Conservation (phyloP, 92 coral and sea anemone genomes). For the Phenganax subtilis region DNA sequence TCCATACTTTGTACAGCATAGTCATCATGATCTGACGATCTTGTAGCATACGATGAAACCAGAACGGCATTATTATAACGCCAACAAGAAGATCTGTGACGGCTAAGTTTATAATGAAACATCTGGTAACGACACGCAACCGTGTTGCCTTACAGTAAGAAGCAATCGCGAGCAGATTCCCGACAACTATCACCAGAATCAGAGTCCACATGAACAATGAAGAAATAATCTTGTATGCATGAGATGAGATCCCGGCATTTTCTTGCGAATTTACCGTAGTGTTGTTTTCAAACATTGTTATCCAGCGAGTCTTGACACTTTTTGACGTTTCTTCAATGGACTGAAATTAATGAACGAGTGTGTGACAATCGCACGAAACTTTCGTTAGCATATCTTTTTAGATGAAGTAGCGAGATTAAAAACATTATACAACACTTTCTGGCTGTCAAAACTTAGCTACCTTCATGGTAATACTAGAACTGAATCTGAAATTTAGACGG, state of each 20-base stretch:
- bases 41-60: conserved; percentile 29
- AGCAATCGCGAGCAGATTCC: conserved; percentile 22
- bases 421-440: conserved; percentile 1
- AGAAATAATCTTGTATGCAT: conserved; percentile 17
- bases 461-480: no score
- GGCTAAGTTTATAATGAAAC: conserved; percentile 20
- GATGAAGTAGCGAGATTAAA: conserved; percentile 11
- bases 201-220: conserved; percentile 30
- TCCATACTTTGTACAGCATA: conserved; percentile 10
- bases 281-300: conserved; percentile 6
- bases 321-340: not conserved
- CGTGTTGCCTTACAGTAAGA: conserved; percentile 24
- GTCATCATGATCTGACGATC: not conserved
- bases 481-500: no score
- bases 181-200: conserved; percentile 8
- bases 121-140: conserved; percentile 22
- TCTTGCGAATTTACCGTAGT: not conserved
- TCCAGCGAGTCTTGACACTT: not conserved
- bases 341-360: conserved; percentile 11
- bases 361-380: conserved; percentile 5
- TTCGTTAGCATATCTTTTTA: not conserved
- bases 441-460: not conserved
- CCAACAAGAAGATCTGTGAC: conserved; percentile 32
- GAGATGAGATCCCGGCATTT: not conserved
- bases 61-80: conserved; percentile 24